These are phyloP conservation scores for Clarias fuscus DNA, from an alignment of 2,797 vertebrate genomes.

Conservation along the genomic window DNA sequence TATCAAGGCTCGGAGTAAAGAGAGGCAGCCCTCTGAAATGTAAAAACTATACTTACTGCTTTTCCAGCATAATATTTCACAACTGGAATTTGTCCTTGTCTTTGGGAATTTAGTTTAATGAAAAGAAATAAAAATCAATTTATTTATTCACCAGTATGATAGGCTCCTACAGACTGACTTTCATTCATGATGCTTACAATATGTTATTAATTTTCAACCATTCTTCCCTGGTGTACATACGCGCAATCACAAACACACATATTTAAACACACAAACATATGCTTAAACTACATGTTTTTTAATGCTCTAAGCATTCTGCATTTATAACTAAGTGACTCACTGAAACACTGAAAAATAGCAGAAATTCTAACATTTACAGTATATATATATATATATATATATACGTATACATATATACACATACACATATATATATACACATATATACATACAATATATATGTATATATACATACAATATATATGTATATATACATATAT, in stretches of 20 bases:
- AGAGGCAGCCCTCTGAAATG: not conserved
- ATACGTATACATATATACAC: too few relatives aligned
- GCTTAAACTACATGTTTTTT: not conserved
- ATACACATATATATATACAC: too few relatives aligned
- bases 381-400: too few relatives aligned
- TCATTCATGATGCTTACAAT: not conserved
- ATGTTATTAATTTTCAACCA: not conserved
- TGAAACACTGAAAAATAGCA: not conserved
- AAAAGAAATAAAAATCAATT: not conserved
- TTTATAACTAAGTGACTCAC: not conserved
- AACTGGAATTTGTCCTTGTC: not conserved
- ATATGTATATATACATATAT: too few relatives aligned
- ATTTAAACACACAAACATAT: not conserved
- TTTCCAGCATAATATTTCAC: not conserved
- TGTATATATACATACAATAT: too few relatives aligned
- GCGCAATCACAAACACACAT: not conserved
- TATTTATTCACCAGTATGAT: slow-evolving; percentile 2
- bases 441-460: too few relatives aligned
- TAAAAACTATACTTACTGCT: not conserved
- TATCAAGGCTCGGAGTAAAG: not conserved
- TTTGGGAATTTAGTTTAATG: not conserved
- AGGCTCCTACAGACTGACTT: not conserved
- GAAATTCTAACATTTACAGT: not conserved
- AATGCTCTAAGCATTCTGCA: not conserved
- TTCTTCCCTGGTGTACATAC: not conserved